Evolutionary conservation across 2,797 vertebrate species (phyloP), one percentile per base, ranked within the genome.

Genomic region (Gastrophryne carolinensis): DNA sequence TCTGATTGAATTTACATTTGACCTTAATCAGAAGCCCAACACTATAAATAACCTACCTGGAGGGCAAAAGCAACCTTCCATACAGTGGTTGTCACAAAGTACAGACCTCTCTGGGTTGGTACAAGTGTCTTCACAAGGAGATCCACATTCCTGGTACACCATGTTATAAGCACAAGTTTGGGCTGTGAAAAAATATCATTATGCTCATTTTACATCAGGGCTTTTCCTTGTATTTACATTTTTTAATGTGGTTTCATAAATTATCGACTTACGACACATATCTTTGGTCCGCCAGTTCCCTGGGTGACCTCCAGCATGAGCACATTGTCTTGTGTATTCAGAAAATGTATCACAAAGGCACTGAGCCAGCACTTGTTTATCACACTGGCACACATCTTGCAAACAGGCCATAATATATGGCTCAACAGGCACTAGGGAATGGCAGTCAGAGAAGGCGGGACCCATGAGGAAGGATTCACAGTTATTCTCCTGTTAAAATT

Each of bases 241-340:
- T n/a, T 47, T 47, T 19, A 47, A 9, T 19, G 35, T 37, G 9
- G 35, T 37, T 37, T 37, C 2, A 13, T n/a, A 50, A 50, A 37
- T 24, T 15, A 52, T 58, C 26, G 29, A 91, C 93, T 91, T 85
- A 96, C 96, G 78, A 80, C 96, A 98, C 67, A 95, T 80, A 3
- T 85, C 68, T 1, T 87, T 65, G 13, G 84, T 86, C 81, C 94
- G 86, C 95, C 95, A 97, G 78, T 90, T 88, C 15, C 47, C 32
- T 12, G 95, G 96, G 41, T 85, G 84, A 32, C 95, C 95, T 0
- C 95, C 95, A 0, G 93, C 93, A 0, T 94, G 94, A 17, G 91
- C 88, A 0, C 95, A 98, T 83, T 95, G 95, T 5, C 93, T 87
- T 9, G 94, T 94, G 78, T 91, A 95, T 81, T 97, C 95, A 0